Percentiles rank a stretch among this genome's conserved stretches.
Conservation (phyloP, 1,140 invertebrate species). For the Zophobas atratus region DNA sequence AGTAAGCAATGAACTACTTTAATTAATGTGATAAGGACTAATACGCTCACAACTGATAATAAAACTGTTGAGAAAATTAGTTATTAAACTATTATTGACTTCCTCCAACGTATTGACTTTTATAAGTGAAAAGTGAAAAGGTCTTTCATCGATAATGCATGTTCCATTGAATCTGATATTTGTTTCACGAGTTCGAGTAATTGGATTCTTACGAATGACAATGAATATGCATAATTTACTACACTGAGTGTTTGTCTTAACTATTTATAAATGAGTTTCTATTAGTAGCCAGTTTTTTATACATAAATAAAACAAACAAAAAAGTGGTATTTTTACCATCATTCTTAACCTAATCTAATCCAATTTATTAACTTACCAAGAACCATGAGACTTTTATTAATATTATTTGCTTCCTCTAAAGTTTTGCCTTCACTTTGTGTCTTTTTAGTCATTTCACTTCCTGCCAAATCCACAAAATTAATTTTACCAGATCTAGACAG, state of each 20-base stretch:
- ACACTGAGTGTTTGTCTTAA: constrained; percentile 8
- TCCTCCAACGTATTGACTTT: constrained; percentile 23
- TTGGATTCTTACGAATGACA: constrained; percentile 19
- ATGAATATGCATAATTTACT: constrained; percentile 18
- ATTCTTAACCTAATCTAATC: background rate
- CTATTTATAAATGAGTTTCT: constrained; percentile 8
- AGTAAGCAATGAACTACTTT: too few relatives aligned
- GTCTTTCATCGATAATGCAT: constrained; percentile 32
- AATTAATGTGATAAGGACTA: constrained; percentile 14
- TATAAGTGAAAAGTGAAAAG: constrained; percentile 16
- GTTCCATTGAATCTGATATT: constrained; percentile 23
- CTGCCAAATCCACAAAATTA: constrained; percentile 95
- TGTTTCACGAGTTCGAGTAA: constrained; percentile 33
- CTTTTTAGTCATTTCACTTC: constrained; percentile 95
- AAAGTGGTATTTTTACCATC: background rate
- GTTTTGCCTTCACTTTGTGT: constrained; percentile 94
- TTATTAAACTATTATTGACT: constrained; percentile 32
- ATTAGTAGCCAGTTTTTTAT: background rate
- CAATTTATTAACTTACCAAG: constrained; percentile 75
- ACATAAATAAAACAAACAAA: background rate
- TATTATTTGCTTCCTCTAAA: constrained; percentile 94
- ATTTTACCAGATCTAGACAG: constrained; percentile 92
- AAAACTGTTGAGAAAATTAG: constrained; percentile 33
- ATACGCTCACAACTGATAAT: constrained; percentile 17
- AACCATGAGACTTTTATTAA: constrained; percentile 97